Base-by-base conservation (phyloP, 2,113 vertebrate genomes). In the Salvelinus sp. region DNA sequence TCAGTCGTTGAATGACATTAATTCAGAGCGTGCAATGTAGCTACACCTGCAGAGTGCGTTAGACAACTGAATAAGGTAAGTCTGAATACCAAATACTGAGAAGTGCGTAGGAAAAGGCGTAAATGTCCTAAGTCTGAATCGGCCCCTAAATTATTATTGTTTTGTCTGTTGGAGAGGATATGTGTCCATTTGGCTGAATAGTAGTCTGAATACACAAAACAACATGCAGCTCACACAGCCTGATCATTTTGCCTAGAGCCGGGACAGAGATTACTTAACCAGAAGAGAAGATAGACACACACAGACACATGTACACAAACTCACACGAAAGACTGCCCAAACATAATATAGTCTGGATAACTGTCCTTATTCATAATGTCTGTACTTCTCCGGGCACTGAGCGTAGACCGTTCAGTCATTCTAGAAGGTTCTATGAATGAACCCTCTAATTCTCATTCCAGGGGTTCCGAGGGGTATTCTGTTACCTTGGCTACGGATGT, bases 401-500 rank as follows among this genome's bases (percentile, higher is more conserved):
- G 9, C 22, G 5, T 27, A 44, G 6, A 3, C 9, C 57, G 27
- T 60, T 72, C 27, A 30, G 27, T n/a, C 7, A 71, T 54, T 54
- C 14, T 16, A 54, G 16, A 54, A 54, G 12, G 18, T 14, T 47
- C 68, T 62, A n/a, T 54, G 65, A 82, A 68, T 60, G 3, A 54
- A 6, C 58, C 47, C 50, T 38, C 72, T 38, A n/a, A 50, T 70
- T 48, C 69, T 70, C n/a, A 63, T 66, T 30, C 65, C 66, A 65
- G 6, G 67, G 18, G 18, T 13, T 25, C 38, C 58, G 50, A 20
- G 4, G 44, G 0, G 1, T 20, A 60, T 66, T 16, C 20, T 6
- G 80, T 79, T 79, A 10, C 64, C 75, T 63, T 28, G 0, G 77
- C 44, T 22, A 81, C 72, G 72, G 25, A 74, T 62, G 57, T 38